These are phyloP conservation scores for Eustalomyia histrio DNA, from an alignment of 2,888 invertebrate genomes.

Conservation along the genomic window DNA sequence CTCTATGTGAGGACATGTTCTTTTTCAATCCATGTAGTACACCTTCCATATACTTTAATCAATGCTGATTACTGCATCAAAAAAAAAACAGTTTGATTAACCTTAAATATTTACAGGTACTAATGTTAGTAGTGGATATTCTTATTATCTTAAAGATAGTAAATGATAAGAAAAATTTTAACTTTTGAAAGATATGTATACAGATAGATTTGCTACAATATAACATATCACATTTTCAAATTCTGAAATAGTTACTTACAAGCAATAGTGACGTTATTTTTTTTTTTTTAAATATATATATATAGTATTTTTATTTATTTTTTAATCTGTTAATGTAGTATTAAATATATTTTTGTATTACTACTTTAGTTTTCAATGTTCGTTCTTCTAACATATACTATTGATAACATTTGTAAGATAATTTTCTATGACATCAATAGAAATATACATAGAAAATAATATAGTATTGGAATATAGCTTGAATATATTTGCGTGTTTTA, in stretches of 20 bases:
- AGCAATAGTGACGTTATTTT: too few species aligned
- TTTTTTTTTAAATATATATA: too few species aligned
- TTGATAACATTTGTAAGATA: background rate
- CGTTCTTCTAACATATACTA: background rate
- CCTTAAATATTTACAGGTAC: background rate
- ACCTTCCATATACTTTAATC: background rate
- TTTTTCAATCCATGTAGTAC: too few species aligned
- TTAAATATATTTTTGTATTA: too few species aligned
- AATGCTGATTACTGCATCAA: conserved; percentile 30
- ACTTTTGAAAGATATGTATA: background rate
- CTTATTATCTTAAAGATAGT: conserved; percentile 9
- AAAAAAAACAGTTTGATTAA: conserved; percentile 23
- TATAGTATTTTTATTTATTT: too few species aligned
- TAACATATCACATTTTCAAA: too few species aligned
- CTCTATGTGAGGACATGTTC: too few species aligned
- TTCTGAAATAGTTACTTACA: too few species aligned
- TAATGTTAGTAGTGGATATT: too few species aligned
- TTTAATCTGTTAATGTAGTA: too few species aligned
- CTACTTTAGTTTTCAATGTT: too few species aligned
- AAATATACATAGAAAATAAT: background rate
- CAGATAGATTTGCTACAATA: too few species aligned
- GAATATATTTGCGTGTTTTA: conserved; percentile 40
- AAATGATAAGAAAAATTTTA: conserved; percentile 14
- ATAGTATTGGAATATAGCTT: background rate
- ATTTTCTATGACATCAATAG: conserved; percentile 5